Percentiles rank a stretch among this genome's conserved stretches.
These are phyloP conservation scores for Amphimallon solstitiale DNA, from an alignment of 2,888 invertebrate genomes.

Conservation along the genomic window DNA sequence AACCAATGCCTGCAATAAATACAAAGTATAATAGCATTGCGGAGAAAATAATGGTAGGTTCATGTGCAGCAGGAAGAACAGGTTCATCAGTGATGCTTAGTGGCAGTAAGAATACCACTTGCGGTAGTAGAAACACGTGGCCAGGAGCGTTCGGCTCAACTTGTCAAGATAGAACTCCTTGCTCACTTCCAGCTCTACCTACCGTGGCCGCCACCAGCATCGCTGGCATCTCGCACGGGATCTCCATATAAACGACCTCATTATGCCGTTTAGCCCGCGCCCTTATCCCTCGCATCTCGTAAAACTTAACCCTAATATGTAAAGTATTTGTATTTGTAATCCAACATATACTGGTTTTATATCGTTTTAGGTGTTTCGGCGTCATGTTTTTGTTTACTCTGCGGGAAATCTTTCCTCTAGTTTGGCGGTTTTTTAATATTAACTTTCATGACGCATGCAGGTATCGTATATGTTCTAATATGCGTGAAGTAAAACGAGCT, in stretches of 20 bases:
- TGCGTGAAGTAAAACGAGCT: too few species aligned
- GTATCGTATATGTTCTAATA: too few species aligned
- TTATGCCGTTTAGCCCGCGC: slow-evolving; percentile 38
- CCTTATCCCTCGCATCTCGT: slow-evolving; percentile 36
- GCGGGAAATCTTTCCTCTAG: neutral
- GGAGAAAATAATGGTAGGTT: slow-evolving; percentile 23
- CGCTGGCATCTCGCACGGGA: slow-evolving; percentile 38
- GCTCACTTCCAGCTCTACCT: slow-evolving; percentile 26
- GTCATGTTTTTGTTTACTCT: slow-evolving; percentile 8
- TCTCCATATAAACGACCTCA: slow-evolving; percentile 44
- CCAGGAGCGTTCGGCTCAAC: slow-evolving; percentile 28
- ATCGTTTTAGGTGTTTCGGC: slow-evolving; percentile 9
- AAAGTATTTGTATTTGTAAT: slow-evolving; percentile 43
- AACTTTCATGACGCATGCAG: neutral
- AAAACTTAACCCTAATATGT: slow-evolving; percentile 43
- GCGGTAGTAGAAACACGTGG: slow-evolving; percentile 19
- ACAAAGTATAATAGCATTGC: slow-evolving; percentile 18
- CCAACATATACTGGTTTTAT: slow-evolving; percentile 30
- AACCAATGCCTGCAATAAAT: slow-evolving; percentile 18
- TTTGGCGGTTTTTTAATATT: neutral
- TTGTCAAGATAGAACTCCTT: slow-evolving; percentile 38
- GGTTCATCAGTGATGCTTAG: slow-evolving; percentile 19
- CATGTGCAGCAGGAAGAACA: slow-evolving; percentile 20
- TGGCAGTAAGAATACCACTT: slow-evolving; percentile 14
- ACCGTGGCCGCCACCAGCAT: slow-evolving; percentile 12